A percentile compares a stretch with the other conserved stretches of the same genome.
phyloP scores from a whole-genome alignment of 2,888 invertebrate genomes.

The Nyleta sp. region DNA sequence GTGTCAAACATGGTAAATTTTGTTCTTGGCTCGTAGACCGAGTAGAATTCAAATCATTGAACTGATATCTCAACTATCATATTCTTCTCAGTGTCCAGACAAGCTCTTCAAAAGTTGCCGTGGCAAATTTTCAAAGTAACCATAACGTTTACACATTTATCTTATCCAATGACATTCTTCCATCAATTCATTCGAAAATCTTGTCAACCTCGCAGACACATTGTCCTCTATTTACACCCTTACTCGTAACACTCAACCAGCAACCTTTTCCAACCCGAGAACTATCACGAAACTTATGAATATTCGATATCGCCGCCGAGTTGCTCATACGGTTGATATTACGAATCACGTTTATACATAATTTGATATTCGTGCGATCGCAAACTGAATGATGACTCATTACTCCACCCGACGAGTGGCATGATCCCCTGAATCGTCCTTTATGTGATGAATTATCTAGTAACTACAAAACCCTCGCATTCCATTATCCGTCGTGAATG shows the following conservation, averaged over 20 bases:
- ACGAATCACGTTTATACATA: slow-evolving; percentile 32
- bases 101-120: too few species aligned
- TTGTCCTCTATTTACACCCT: too few species aligned
- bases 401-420: slow-evolving; percentile 17
- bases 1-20: too few species aligned
- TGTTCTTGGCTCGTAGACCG: too few species aligned
- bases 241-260: background rate
- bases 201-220: too few species aligned
- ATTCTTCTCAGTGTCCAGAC: too few species aligned
- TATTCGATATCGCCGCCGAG: slow-evolving; percentile 3
- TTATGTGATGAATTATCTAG: slow-evolving; percentile 34
- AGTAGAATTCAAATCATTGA: too few species aligned
- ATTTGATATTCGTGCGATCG: slow-evolving; percentile 26
- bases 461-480: slow-evolving; percentile 19
- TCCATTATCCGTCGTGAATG: slow-evolving; percentile 35
- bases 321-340: slow-evolving; percentile 11
- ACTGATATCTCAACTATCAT: too few species aligned
- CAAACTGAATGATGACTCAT: slow-evolving; percentile 43
- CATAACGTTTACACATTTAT: too few species aligned
- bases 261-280: background rate
- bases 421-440: slow-evolving; percentile 35
- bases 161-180: too few species aligned
- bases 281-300: slow-evolving; percentile 11
- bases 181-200: too few species aligned
- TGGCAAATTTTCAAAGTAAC: too few species aligned